Evolutionary conservation across 1,140 invertebrate genomes (phyloP), one percentile per base, ranked within the genome.

Genomic region (Musca vetustissima): DNA sequence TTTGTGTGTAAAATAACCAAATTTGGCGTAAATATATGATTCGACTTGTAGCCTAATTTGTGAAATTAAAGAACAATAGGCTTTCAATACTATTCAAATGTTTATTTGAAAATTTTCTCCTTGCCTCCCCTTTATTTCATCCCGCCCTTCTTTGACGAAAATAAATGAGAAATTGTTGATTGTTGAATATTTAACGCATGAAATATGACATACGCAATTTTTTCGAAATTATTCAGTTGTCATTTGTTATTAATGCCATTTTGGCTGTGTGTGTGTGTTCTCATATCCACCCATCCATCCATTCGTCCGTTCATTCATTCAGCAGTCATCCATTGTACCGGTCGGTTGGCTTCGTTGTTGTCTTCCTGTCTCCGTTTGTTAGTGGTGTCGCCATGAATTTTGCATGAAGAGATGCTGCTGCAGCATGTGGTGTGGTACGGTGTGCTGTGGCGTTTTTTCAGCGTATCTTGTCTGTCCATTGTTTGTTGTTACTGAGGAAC

Each of bases 171-270:
- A 4, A 28, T 55, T 69, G 61, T 48, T 69, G 57, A 25, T 69
- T 64, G 13, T 52, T 57, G 50, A 69, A 19, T 48, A 48, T 61
- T 66, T 25, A 69, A 69, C 69, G 69, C 71, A 68, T 70, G 69
- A 72, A 69, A 69, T 70, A 67, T 70, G 64, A 66, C 69, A 67
- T 66, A 67, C 70, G 71, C 68, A 75, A 71, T 68, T 68, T 71
- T 43, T 68, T 61, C n/a, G 49, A 71, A 73, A 72, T 74, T 70
- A 76, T 72, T 74, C 74, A 72, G 71, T 73, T 76, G 74, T 72
- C 72, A 73, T 73, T 43, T 69, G 68, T 71, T 72, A 76, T 76
- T 74, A 75, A 74, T 70, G 72, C 66, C 64, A 28, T 65, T 36
- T 61, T 61, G 28, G 32, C 19, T 61, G 36, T 13, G 36, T n/a